Evolutionary conservation across 2,888 invertebrate species (phyloP), one percentile per base, ranked within the genome.

Genomic region (Calliopum simillimum): DNA sequence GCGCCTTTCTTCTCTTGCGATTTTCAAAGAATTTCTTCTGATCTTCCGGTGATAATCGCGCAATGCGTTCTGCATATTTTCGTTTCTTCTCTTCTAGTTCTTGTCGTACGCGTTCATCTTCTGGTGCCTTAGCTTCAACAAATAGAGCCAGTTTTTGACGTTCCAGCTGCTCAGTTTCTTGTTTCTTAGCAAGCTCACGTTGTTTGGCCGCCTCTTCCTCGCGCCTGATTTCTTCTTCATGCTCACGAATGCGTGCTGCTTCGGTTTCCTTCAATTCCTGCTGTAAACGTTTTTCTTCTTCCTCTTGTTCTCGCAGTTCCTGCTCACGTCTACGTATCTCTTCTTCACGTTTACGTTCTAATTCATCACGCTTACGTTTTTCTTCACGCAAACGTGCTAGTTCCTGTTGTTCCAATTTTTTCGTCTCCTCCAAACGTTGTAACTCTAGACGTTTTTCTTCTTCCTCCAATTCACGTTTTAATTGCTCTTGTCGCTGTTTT

Each of bases 41-140:
- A 68, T 82, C 80, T 74, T 85, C 85, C 44, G 83, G 84, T 51
- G 80, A 78, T 8, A 86, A 77, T 0, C 77, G 76, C 12, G 80
- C 73, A 19, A 86, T 75, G 21, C 85, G 80, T 41, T 79, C 76
- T 14, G 80, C 79, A 16, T 85, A 79, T 12, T 79, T 76, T 41
- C 79, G 79, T 49, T 78, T 72, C 67, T 80, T 78, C 66, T 79
- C 78, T 33, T 75, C 77, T 58, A 79, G 68, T 16, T 72, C 64
- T 67, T 74, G 70, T 4, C 74, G 71, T 4, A 79, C 78, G 25
- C 76, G 61, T 8, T 76, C 76, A 41, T 84, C 78, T 68, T 81
- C 81, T 12, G 70, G 64, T 21, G 71, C 55, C 23, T 81, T 80
- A 53, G 79, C 77, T 41, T 73, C 71, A 19, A 78, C 76, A 8